Evolutionary conservation across 2,113 vertebrate genomes (phyloP).

Genomic region (Oenanthe oenanthe): DNA sequence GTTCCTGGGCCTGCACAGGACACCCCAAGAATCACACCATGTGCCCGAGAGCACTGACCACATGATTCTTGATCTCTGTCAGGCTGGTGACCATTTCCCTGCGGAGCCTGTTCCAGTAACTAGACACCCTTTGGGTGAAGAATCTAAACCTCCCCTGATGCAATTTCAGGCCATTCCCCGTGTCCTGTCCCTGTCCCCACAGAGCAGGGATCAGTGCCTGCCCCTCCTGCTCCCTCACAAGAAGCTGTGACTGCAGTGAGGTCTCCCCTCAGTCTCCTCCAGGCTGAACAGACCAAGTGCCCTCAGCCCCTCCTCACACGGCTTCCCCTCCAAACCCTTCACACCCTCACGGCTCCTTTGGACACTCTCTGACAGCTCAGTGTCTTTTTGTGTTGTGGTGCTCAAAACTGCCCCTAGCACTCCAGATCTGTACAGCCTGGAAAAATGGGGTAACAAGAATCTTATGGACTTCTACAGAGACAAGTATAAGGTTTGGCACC

Average conservation of each 20-base stretch:
- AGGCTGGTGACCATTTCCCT: not conserved
- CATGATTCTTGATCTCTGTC: not conserved
- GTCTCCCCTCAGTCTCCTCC: too few relatives aligned
- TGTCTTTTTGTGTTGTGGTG: fast-evolving
- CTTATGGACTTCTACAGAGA: not conserved
- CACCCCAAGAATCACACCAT: not conserved
- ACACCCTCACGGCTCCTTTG: not conserved
- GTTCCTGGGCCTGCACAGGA: not conserved
- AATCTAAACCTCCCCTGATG: not conserved
- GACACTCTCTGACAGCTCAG: not conserved
- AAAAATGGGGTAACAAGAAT: not conserved
- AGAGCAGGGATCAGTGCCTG: not conserved
- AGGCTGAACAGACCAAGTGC: too few relatives aligned
- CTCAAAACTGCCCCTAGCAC: not conserved
- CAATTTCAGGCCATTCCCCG: not conserved
- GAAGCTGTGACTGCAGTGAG: too few relatives aligned
- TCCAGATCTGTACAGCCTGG: not conserved
- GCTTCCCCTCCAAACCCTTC: too few relatives aligned
- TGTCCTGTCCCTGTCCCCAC: not conserved
- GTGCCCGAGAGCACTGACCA: not conserved
- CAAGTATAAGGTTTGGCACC: not conserved
- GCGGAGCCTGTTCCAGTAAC: not conserved
- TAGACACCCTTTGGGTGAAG: not conserved
- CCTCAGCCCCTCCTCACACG: too few relatives aligned
- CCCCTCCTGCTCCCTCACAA: fast-evolving